Percentiles rank a stretch among this genome's conserved stretches.
Conservation (phyloP, 2,113 vertebrate species). For the Sigmodon hispidus region DNA sequence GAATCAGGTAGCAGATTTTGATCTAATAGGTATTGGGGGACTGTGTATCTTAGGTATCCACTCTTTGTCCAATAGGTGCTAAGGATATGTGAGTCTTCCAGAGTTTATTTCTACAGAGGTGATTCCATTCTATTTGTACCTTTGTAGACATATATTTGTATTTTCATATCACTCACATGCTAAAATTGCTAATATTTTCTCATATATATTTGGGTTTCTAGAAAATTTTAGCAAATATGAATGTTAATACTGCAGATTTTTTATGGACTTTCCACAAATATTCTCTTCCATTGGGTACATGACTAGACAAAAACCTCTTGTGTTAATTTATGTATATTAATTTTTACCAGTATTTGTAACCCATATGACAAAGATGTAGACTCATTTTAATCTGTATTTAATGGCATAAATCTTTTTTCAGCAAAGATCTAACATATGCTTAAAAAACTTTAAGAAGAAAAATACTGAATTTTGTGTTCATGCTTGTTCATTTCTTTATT, state of each 20-base stretch:
- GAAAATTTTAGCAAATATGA: neutral
- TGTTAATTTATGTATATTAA: fast-evolving
- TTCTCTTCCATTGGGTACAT: fast-evolving
- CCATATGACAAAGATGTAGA: neutral
- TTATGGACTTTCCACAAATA: no score
- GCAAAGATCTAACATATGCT: neutral
- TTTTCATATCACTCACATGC: neutral
- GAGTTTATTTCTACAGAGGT: neutral
- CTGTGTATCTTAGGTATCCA: no score
- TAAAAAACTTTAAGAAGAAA: neutral
- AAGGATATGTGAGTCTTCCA: no score
- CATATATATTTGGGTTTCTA: fast-evolving
- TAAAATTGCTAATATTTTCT: neutral
- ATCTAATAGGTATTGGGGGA: no score
- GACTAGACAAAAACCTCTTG: neutral
- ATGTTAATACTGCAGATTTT: neutral
- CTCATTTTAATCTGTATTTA: neutral
- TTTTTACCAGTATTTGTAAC: neutral
- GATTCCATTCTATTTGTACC: neutral
- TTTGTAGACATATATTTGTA: no score
- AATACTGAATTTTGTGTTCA: neutral
- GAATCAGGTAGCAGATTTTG: no score
- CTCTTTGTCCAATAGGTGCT: no score
- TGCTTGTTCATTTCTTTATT: neutral
- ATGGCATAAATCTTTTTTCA: neutral